Percentiles rank a stretch among this genome's conserved stretches.
Evolutionary conservation across 2,888 invertebrate species (phyloP).

Genomic region (Pyralis farinalis): DNA sequence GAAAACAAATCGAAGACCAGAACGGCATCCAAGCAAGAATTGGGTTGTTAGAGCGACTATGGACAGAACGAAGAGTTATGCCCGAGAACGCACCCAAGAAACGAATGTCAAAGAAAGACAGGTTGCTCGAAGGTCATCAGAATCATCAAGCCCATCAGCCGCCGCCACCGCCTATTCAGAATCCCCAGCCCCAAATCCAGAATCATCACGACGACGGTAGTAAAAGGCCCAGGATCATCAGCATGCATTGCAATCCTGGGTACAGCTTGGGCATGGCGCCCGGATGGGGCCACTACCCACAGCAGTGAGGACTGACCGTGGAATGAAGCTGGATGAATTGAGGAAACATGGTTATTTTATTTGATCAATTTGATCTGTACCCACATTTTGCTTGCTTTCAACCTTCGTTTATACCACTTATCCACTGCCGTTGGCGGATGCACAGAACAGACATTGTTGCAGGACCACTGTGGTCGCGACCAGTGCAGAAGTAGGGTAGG

Average conservation of each 20-base stretch:
- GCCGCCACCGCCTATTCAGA: constrained; percentile 19
- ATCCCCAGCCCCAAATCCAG: constrained; percentile 20
- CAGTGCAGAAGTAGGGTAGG: too few species aligned
- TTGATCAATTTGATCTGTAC: too few species aligned
- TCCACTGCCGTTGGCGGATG: too few species aligned
- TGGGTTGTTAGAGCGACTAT: constrained; percentile 47
- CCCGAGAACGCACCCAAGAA: constrained; percentile 54
- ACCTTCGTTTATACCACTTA: too few species aligned
- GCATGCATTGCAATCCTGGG: constrained; percentile 45
- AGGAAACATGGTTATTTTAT: background rate
- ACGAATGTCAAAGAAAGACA: constrained; percentile 53
- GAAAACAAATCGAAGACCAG: constrained; percentile 49
- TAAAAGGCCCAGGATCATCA: constrained; percentile 54
- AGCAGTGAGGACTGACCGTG: constrained; percentile 35
- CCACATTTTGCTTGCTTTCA: too few species aligned
- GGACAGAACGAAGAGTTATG: constrained; percentile 52
- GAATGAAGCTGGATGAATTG: background rate
- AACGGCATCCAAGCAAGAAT: constrained; percentile 43
- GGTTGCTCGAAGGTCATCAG: constrained; percentile 34
- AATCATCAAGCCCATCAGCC: constrained; percentile 11
- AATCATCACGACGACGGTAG: constrained; percentile 49
- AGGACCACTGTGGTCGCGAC: too few species aligned
- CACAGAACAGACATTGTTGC: too few species aligned
- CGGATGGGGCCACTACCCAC: constrained; percentile 64
- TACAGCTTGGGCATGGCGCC: constrained; percentile 53